phyloP scores from a whole-genome alignment of 2,113 vertebrate species.

The Plestiodon gilberti region DNA sequence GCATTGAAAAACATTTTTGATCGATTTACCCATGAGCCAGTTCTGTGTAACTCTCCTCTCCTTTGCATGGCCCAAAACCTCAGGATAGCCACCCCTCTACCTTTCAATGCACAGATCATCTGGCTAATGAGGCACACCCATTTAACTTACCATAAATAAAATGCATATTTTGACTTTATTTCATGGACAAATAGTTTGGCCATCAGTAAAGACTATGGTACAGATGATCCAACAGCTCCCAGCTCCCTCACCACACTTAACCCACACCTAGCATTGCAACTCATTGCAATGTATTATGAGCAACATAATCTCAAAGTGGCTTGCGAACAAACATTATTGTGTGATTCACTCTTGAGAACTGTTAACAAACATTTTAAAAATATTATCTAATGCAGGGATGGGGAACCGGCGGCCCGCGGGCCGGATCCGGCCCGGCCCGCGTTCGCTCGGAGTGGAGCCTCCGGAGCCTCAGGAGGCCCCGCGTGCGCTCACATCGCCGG shows the following conservation, averaged over 20 bases:
- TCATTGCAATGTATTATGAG: background rate
- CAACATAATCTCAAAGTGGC: background rate
- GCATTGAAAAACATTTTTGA: too few species aligned
- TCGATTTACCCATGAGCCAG: too few species aligned
- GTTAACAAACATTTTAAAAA: background rate
- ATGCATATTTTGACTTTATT: background rate
- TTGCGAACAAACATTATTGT: background rate
- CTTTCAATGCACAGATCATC: background rate
- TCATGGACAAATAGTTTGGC: background rate
- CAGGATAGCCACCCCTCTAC: too few species aligned
- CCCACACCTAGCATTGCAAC: background rate
- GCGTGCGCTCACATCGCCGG: too few species aligned
- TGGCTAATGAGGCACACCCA: background rate
- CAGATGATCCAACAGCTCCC: background rate
- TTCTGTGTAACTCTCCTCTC: too few species aligned
- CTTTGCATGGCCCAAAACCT: too few species aligned
- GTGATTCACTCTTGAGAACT: background rate
- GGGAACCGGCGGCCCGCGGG: too few species aligned
- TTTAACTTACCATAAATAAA: background rate
- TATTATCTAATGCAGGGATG: too few species aligned
- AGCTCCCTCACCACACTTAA: conserved; percentile 1
- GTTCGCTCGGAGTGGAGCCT: too few species aligned
- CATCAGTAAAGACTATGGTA: background rate
- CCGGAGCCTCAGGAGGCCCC: too few species aligned
- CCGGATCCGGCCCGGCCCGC: too few species aligned